Conservation (phyloP, 1,140 invertebrate genomes). For the Steinernema khuongi region DNA sequence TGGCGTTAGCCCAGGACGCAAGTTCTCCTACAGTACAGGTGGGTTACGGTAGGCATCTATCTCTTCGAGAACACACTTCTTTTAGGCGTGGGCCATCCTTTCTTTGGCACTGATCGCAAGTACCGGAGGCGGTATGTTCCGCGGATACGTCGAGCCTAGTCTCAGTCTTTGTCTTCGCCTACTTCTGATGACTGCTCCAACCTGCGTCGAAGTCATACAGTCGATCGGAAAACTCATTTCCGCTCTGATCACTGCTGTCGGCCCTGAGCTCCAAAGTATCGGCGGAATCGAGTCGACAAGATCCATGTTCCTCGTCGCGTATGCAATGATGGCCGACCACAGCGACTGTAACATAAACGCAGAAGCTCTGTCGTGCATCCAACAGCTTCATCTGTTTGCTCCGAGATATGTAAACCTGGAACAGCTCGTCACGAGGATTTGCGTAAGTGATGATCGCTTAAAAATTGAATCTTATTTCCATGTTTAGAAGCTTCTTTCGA, state of each 20-base stretch:
- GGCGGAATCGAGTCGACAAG: slow-evolving; percentile 64
- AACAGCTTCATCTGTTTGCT: slow-evolving; percentile 94
- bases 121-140: slow-evolving; percentile 95
- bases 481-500: slow-evolving; percentile 73
- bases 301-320: slow-evolving; percentile 63
- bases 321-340: slow-evolving; percentile 79
- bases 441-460: slow-evolving; percentile 68
- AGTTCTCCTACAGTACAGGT: slow-evolving; percentile 82
- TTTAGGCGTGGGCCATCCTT: slow-evolving; percentile 87
- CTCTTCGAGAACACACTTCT: slow-evolving; percentile 21
- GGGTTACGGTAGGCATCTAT: slow-evolving; percentile 38
- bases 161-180: slow-evolving; percentile 81
- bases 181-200: slow-evolving; percentile 78
- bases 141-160: slow-evolving; percentile 88
- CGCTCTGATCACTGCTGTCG: slow-evolving; percentile 71
- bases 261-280: slow-evolving; percentile 81
- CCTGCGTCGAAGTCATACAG: slow-evolving; percentile 83
- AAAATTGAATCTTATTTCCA: slow-evolving; percentile 26
- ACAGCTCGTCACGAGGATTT: slow-evolving; percentile 82
- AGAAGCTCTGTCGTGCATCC: slow-evolving; percentile 88
- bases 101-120: slow-evolving; percentile 89
- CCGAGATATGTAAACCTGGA: slow-evolving; percentile 86
- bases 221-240: slow-evolving; percentile 75
- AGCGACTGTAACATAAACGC: slow-evolving; percentile 69
- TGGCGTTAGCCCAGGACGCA: slow-evolving; percentile 86